Base-by-base conservation (phyloP, 2,888 invertebrate species). In the Sinelater perroti region DNA sequence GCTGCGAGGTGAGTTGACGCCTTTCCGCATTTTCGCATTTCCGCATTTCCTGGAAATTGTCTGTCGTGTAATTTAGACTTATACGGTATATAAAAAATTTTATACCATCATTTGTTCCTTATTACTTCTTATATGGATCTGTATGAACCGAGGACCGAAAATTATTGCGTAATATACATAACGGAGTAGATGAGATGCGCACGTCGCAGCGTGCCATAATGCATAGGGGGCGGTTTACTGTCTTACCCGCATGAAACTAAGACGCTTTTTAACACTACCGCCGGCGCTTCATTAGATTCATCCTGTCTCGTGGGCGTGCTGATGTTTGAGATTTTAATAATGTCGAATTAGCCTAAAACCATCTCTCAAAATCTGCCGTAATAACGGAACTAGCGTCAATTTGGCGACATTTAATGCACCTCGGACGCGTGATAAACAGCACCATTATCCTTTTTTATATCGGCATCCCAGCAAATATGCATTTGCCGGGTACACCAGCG, bases 1-100 rank as follows among this genome's bases (percentile, higher is more conserved):
- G 87, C 76, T 92, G 92, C 78, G 91, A 91, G 83, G 92, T 88
- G 78, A 85, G 87, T 82, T 52, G 56, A 61, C 54, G 53, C 30
- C 49, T 20, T 42, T 52, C n/a, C n/a, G n/a, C n/a, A n/a, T n/a
- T n/a, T n/a, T n/a, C n/a, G n/a, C n/a, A n/a, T 51, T 49, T 45
- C 28, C 35, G 36, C 38, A 47, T 51, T 53, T 44, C 20, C 31
- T 49, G n/a, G 33, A 58, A 53, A 58, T 53, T 44, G 52, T 52
- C 40, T 52, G 38, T 38, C 17, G 30, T 38, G 47, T 59, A 56
- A 52, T 50, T 50, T 35, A 49, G 50, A 51, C 44, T 60, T 60
- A 53, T 46, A 26, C 16, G 31, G 45, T 59, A 51, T 57, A 59
- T 60, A 62, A 62, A 62, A 59, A 49, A 59, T 63, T 65, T 64